phyloP scores from a whole-genome alignment of 2,888 invertebrate genomes.

The Heteropelma amictum region DNA sequence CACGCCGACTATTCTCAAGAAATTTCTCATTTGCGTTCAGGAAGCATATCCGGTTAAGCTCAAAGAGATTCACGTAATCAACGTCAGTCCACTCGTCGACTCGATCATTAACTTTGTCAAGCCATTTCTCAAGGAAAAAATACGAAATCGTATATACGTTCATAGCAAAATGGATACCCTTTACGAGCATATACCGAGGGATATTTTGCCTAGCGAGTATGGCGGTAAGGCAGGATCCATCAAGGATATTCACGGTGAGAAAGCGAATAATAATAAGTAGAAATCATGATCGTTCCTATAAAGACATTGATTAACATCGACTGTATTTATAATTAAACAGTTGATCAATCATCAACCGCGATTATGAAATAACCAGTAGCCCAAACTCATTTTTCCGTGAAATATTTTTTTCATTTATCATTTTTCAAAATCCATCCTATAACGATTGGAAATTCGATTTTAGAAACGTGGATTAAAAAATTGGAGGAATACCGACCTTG shows the following conservation, averaged over 20 bases:
- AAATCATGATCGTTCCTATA: too few relatives aligned
- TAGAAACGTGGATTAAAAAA: conserved; percentile 89
- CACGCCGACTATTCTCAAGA: conserved; percentile 89
- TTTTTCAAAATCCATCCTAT: not conserved
- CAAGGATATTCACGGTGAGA: conserved; percentile 84
- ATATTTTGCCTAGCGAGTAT: conserved; percentile 89
- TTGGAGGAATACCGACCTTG: conserved; percentile 87
- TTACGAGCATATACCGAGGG: conserved; percentile 88
- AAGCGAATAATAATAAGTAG: not conserved
- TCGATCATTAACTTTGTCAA: conserved; percentile 92
- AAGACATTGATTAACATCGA: too few relatives aligned
- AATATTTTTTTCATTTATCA: too few relatives aligned
- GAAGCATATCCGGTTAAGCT: conserved; percentile 93
- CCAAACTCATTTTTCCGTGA: too few relatives aligned
- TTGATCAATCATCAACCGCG: too few relatives aligned
- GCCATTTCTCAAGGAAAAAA: conserved; percentile 93
- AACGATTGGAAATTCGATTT: conserved; percentile 52
- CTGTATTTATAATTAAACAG: not conserved
- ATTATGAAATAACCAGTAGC: too few relatives aligned
- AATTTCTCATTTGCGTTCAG: conserved; percentile 90
- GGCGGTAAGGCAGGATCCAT: conserved; percentile 89
- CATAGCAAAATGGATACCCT: conserved; percentile 87
- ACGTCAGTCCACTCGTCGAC: conserved; percentile 90
- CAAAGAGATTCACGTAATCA: conserved; percentile 92
- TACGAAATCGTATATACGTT: conserved; percentile 88